Conservation (phyloP, 2,888 invertebrate species). For the Branchipolynoe longqiensis region DNA sequence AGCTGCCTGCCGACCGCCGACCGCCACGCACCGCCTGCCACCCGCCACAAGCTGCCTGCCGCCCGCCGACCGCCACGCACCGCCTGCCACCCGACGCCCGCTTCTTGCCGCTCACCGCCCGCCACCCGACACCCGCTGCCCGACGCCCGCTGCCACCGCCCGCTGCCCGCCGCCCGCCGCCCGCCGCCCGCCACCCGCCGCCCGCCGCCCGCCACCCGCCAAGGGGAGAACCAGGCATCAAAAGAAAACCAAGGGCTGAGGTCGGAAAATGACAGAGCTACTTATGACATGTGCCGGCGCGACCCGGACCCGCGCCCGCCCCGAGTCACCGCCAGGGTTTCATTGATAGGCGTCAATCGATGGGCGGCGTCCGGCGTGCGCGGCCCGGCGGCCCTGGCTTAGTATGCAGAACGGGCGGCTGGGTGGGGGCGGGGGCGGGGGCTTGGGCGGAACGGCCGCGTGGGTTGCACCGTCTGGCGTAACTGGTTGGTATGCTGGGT, state of each 20-base stretch:
- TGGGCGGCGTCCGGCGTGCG: not conserved
- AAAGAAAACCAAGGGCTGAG: not conserved
- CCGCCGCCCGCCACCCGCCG: too few species aligned
- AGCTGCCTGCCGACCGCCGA: too few species aligned
- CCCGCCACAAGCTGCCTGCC: too few species aligned
- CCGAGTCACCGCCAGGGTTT: not conserved
- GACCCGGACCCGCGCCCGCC: not conserved
- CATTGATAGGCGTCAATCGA: slow-evolving; percentile 14
- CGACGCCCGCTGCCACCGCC: too few species aligned
- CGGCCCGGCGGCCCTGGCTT: not conserved
- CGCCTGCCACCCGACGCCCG: too few species aligned
- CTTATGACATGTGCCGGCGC: slow-evolving; percentile 16
- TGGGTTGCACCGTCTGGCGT: not conserved
- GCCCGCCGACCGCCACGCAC: too few species aligned
- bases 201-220: not conserved
- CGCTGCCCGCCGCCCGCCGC: too few species aligned
- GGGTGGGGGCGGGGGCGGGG: not conserved
- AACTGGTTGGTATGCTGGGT: not conserved
- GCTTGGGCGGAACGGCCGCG: not conserved
- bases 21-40: too few species aligned
- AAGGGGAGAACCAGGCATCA: not conserved
- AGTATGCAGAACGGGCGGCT: not conserved
- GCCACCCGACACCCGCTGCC: too few species aligned
- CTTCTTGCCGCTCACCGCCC: too few species aligned
- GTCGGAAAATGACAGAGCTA: slow-evolving; percentile 21